Percentiles rank a stretch among this genome's conserved stretches.
phyloP scores from a whole-genome alignment of 2,113 vertebrate genomes.

The human region GRCh38 chr11:73105001-73105500 shows the following conservation, averaged over 20 bases:
- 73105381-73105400: neutral
- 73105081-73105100: neutral
- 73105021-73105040: conserved; percentile 23
- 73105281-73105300: neutral
- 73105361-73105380: neutral
- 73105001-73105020: neutral
- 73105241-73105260: neutral
- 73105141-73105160: neutral
- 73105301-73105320: neutral
- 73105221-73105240: neutral
- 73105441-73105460: neutral
- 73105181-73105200: neutral
- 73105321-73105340: neutral
- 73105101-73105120: neutral
- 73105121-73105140: neutral
- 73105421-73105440: neutral
- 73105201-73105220: neutral
- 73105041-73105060: neutral
- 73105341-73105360: neutral
- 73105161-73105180: neutral
- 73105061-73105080: neutral
- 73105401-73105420: neutral
- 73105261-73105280: neutral
- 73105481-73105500: neutral
- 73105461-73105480: neutral